Conservation (phyloP, 2,888 invertebrate species). For the Melikaiella ostensackeni region DNA sequence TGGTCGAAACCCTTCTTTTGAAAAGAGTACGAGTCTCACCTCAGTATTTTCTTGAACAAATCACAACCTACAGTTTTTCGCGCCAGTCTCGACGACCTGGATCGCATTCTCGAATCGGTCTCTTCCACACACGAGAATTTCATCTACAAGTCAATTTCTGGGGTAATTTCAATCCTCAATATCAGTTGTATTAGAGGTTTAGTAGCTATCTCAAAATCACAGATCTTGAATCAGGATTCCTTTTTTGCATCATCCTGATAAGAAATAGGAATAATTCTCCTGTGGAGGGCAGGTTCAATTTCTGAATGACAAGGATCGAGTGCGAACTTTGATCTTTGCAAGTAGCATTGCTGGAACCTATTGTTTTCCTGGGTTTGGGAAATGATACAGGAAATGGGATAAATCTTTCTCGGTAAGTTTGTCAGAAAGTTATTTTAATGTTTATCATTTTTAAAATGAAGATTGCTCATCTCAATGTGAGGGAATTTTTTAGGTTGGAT, state of each 20-base stretch:
- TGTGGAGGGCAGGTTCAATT: neutral
- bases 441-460: neutral
- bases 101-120: conserved; percentile 43
- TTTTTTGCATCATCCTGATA: neutral
- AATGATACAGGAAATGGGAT: neutral
- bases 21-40: conserved; percentile 56
- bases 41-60: conserved; percentile 63
- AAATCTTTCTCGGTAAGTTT: neutral
- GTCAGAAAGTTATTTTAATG: neutral
- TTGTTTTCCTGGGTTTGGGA: neutral
- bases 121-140: neutral
- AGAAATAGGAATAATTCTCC: neutral
- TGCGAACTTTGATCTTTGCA: neutral
- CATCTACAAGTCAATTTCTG: neutral
- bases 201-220: neutral
- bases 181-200: neutral
- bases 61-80: conserved; percentile 60
- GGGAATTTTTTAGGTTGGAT: neutral
- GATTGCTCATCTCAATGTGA: neutral
- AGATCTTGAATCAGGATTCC: neutral
- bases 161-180: neutral
- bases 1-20: neutral
- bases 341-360: neutral
- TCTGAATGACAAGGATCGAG: neutral
- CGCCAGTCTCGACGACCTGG: conserved; percentile 47